These are phyloP conservation scores for Chauna torquata DNA, from an alignment of 2,113 vertebrate species.

Conservation along the genomic window DNA sequence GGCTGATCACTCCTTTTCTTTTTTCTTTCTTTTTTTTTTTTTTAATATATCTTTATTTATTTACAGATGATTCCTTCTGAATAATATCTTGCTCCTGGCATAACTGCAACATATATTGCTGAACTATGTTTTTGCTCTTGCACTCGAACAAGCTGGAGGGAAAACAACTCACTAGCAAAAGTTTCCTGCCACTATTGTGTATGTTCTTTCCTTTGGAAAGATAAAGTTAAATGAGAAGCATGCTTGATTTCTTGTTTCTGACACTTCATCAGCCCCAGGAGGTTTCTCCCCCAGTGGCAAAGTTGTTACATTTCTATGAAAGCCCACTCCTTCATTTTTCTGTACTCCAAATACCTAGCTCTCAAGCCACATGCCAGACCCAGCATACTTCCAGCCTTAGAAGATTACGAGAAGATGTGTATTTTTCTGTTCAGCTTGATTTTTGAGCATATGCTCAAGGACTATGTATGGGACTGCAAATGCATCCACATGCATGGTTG, in stretches of 20 bases:
- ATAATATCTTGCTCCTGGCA: neutral
- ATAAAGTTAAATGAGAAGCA: neutral
- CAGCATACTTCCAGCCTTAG: neutral
- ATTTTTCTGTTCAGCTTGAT: neutral
- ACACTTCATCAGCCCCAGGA: neutral
- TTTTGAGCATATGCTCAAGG: neutral
- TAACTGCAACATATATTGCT: neutral
- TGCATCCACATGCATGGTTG: rapidly evolving
- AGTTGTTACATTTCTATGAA: neutral
- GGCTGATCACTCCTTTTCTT: neutral
- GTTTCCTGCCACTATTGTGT: neutral
- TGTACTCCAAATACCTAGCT: neutral
- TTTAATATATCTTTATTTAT: neutral
- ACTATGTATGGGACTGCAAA: neutral
- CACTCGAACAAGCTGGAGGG: neutral
- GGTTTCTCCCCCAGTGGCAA: neutral
- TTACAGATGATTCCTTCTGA: neutral
- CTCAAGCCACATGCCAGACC: neutral
- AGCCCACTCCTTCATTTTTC: neutral
- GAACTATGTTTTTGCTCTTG: neutral
- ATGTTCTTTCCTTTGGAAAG: neutral
- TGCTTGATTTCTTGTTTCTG: neutral
- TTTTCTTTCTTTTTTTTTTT: neutral
- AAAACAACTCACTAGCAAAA: neutral
- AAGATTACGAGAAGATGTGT: neutral